A percentile compares a stretch with the other conserved stretches of the same genome.
Conservation (phyloP, 1,140 invertebrate genomes). For the Rhizoglyphus robini region DNA sequence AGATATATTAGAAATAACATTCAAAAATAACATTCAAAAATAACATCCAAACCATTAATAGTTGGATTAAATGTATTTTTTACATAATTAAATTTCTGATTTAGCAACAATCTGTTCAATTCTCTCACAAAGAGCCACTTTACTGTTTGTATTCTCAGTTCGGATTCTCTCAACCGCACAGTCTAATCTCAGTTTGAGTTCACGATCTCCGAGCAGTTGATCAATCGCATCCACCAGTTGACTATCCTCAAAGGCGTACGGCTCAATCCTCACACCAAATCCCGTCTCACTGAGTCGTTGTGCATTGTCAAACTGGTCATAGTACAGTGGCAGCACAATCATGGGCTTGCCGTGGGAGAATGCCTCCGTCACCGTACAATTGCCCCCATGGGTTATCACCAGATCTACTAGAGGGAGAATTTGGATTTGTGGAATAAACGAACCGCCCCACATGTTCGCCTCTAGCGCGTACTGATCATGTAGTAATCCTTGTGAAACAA, state of each 20-base stretch:
- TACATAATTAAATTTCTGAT: no score
- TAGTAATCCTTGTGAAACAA: conserved; percentile 3
- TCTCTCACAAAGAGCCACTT: background rate
- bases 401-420: no score
- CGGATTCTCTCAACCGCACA: background rate
- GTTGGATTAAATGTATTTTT: no score
- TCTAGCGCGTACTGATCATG: background rate
- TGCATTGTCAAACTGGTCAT: conserved; percentile 18
- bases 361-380: no score
- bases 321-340: conserved; percentile 16
- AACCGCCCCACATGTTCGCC: conserved; percentile 15
- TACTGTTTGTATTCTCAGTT: background rate
- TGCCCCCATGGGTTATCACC: no score
- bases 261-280: background rate
- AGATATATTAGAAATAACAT: no score
- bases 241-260: background rate
- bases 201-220: background rate
- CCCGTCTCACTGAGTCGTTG: background rate
- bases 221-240: background rate
- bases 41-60: no score
- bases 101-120: background rate
- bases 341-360: background rate
- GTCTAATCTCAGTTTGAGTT: background rate
- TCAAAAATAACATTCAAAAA: no score
- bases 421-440: conserved; percentile 9